phyloP scores from a whole-genome alignment of 2,113 vertebrate species.

The Solea senegalensis region DNA sequence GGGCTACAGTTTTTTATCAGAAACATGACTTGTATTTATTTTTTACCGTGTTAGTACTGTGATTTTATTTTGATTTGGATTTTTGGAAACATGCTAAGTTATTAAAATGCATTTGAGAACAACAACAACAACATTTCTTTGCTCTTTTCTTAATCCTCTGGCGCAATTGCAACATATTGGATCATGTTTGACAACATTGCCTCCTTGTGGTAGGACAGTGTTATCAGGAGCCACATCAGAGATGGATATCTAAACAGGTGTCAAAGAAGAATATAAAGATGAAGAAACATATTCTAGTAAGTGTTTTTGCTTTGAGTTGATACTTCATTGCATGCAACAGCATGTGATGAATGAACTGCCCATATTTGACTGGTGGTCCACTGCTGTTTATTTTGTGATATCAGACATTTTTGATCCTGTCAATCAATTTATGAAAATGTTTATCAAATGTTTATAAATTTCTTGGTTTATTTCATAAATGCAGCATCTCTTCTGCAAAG shows the following conservation, averaged over 20 bases:
- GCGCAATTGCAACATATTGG: not conserved
- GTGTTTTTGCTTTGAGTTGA: not conserved
- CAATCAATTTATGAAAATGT: too few species aligned
- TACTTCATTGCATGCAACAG: not conserved
- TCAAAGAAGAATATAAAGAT: not conserved
- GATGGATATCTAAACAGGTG: not conserved
- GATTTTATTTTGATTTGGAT: slow-evolving; percentile 3
- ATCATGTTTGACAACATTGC: slow-evolving; percentile 58
- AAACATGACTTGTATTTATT: slow-evolving; percentile 67
- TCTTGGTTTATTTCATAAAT: not conserved
- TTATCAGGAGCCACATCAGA: slow-evolving; percentile 41
- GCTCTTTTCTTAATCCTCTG: slow-evolving; percentile 22
- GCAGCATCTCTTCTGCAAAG: not conserved
- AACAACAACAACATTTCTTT: slow-evolving; percentile 22
- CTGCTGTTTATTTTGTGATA: not conserved
- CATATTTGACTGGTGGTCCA: too few species aligned
- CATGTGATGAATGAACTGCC: too few species aligned
- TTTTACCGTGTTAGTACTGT: slow-evolving; percentile 69
- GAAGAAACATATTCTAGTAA: not conserved
- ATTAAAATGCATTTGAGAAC: slow-evolving; percentile 73
- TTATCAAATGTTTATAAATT: not conserved
- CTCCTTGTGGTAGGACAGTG: slow-evolving; percentile 64
- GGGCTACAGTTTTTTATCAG: slow-evolving; percentile 81
- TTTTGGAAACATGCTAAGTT: slow-evolving; percentile 61
- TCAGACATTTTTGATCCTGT: too few species aligned